These are phyloP conservation scores for Theristus sp. DNA, from an alignment of 2,888 invertebrate genomes.

Conservation along the genomic window DNA sequence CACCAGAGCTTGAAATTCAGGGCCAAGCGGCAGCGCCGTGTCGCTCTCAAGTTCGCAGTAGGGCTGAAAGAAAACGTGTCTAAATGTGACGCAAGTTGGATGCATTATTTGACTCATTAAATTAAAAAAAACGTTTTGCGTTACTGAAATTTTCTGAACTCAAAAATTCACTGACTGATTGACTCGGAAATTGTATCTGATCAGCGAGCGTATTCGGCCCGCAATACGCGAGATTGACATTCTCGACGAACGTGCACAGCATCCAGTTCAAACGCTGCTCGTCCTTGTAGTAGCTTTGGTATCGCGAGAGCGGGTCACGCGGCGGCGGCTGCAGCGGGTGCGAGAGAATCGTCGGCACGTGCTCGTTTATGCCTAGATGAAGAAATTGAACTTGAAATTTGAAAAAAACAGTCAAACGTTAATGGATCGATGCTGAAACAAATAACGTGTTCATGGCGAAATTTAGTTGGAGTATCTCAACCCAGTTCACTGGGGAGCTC, in stretches of 20 bases:
- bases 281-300: not conserved
- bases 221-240: not conserved
- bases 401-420: too few relatives aligned
- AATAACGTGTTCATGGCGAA: too few relatives aligned
- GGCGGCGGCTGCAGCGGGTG: not conserved
- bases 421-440: not conserved
- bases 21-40: not conserved
- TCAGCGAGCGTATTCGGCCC: not conserved
- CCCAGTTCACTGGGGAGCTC: too few relatives aligned
- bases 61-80: not conserved
- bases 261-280: not conserved
- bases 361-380: not conserved
- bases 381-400: too few relatives aligned
- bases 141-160: too few relatives aligned
- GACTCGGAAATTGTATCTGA: not conserved
- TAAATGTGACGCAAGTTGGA: too few relatives aligned
- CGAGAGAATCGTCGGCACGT: not conserved
- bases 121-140: too few relatives aligned
- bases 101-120: too few relatives aligned
- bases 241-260: not conserved
- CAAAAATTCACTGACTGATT: too few relatives aligned
- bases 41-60: not conserved
- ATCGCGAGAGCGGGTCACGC: not conserved
- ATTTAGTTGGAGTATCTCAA: not conserved
- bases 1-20: slow-evolving; percentile 1